Percentiles rank a stretch among this genome's conserved stretches.
These are phyloP conservation scores for Clusia tigrina DNA, from an alignment of 2,888 invertebrate species.

Conservation along the genomic window DNA sequence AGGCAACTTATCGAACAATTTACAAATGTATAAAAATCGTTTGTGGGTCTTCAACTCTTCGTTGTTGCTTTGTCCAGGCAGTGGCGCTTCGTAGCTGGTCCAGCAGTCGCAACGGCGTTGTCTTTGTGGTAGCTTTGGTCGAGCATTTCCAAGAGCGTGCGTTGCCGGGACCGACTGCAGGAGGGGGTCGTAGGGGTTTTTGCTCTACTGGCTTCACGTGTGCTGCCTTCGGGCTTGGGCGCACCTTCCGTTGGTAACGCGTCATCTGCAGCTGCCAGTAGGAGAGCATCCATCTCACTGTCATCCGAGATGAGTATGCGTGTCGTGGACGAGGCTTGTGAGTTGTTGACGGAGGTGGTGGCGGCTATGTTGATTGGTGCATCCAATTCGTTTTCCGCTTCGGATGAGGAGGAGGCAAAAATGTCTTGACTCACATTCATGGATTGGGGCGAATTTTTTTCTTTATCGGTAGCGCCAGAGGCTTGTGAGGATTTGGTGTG, in stretches of 20 bases:
- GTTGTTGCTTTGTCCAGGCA: constrained; percentile 30
- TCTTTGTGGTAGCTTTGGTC: constrained; percentile 55
- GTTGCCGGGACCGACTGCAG: constrained; percentile 41
- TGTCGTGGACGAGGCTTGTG: background rate
- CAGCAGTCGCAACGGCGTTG: constrained; percentile 31
- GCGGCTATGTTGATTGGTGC: background rate
- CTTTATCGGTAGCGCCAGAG: background rate
- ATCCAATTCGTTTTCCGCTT: background rate
- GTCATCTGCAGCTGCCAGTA: constrained; percentile 21
- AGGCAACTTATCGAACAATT: no score
- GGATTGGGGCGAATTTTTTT: constrained; percentile 8
- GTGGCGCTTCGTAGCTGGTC: constrained; percentile 38
- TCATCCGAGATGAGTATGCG: constrained; percentile 33
- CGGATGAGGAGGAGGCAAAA: constrained; percentile 35
- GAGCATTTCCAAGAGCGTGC: constrained; percentile 59
- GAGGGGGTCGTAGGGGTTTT: constrained; percentile 22
- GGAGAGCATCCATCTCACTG: constrained; percentile 33
- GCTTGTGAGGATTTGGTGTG: constrained; percentile 2
- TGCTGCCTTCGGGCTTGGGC: constrained; percentile 10
- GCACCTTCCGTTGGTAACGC: constrained; percentile 2
- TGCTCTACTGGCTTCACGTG: constrained; percentile 2
- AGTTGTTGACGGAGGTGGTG: background rate
- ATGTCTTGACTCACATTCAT: constrained; percentile 38
- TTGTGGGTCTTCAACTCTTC: background rate
- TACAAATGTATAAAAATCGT: background rate